A percentile compares a stretch with the other conserved stretches of the same genome.
Conservation (phyloP, 2,888 invertebrate genomes). For the Pegoplata infirma region DNA sequence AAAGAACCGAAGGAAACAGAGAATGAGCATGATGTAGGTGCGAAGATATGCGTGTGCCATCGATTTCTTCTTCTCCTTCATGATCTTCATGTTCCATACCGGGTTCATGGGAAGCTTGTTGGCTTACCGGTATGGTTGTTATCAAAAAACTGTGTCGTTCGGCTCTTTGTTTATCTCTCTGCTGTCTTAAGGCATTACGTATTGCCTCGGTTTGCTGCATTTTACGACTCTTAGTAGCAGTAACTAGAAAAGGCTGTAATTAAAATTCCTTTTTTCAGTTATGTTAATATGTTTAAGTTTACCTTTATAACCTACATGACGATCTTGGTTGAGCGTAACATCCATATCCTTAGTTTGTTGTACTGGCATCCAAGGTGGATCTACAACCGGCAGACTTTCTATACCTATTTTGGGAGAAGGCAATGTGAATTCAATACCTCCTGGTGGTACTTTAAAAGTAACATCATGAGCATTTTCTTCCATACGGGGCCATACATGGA, state of each 20-base stretch:
- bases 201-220: slow-evolving; percentile 99
- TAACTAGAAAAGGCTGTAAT: slow-evolving; percentile 92
- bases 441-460: slow-evolving; percentile 98
- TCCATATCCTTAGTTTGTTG: slow-evolving; percentile 99
- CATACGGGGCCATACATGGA: slow-evolving; percentile 99
- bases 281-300: slow-evolving; percentile 42
- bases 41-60: slow-evolving; percentile 86
- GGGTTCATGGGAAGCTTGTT: slow-evolving; percentile 97
- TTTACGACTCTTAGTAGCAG: slow-evolving; percentile 98
- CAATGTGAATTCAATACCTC: slow-evolving; percentile 98
- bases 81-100: slow-evolving; percentile 89
- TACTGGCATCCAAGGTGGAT: slow-evolving; percentile 99
- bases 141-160: slow-evolving; percentile 97
- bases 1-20: slow-evolving; percentile 96
- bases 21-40: slow-evolving; percentile 95
- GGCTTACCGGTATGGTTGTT: slow-evolving; percentile 95
- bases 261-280: slow-evolving; percentile 44
- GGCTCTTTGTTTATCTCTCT: slow-evolving; percentile 96
- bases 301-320: slow-evolving; percentile 84
- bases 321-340: slow-evolving; percentile 98
- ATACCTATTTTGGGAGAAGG: slow-evolving; percentile 99
- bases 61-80: slow-evolving; percentile 91
- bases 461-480: slow-evolving; percentile 95
- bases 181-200: slow-evolving; percentile 94
- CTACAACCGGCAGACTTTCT: slow-evolving; percentile 94